phyloP scores from a whole-genome alignment of 30 jellyfish, hydroid and myxozoan genomes.

The Aurelia aurita region DNA sequence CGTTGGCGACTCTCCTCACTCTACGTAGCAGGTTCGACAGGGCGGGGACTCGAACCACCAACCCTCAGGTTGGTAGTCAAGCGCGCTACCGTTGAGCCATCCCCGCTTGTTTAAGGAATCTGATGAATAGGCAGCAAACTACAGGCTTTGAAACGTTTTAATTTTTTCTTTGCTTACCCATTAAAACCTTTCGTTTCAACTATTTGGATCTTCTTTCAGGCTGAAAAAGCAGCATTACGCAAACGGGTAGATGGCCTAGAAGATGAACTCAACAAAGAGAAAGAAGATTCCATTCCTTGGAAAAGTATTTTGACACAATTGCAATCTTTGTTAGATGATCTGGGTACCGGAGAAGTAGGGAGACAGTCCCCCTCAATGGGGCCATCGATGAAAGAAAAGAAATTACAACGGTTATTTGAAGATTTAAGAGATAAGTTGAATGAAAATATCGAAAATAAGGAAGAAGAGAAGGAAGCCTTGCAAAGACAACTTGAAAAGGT shows the following conservation, averaged over 20 bases:
- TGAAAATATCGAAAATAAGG: constrained; percentile 15
- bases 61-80: too few species aligned
- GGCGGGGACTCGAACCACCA: too few species aligned
- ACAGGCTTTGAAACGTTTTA: too few species aligned
- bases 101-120: too few species aligned
- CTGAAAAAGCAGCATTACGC: constrained; percentile 34
- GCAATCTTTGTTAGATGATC: constrained; percentile 18
- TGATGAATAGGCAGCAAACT: too few species aligned
- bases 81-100: too few species aligned
- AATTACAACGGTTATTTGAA: constrained; percentile 39
- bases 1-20: too few species aligned
- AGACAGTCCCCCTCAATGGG: constrained; percentile 26
- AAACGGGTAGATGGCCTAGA: constrained; percentile 21
- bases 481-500: constrained; percentile 31
- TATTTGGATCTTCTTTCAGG: constrained; percentile 4
- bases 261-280: constrained; percentile 42
- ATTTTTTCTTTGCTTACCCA: too few species aligned
- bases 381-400: constrained; percentile 21
- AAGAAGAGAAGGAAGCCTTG: constrained; percentile 40
- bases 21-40: too few species aligned
- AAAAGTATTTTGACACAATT: constrained; percentile 9
- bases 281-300: constrained; percentile 59
- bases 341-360: constrained; percentile 32
- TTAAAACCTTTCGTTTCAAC: too few species aligned
- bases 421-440: constrained; percentile 35